Evolutionary conservation across 2,797 vertebrate genomes (phyloP).

Genomic region (Platalea minor): DNA sequence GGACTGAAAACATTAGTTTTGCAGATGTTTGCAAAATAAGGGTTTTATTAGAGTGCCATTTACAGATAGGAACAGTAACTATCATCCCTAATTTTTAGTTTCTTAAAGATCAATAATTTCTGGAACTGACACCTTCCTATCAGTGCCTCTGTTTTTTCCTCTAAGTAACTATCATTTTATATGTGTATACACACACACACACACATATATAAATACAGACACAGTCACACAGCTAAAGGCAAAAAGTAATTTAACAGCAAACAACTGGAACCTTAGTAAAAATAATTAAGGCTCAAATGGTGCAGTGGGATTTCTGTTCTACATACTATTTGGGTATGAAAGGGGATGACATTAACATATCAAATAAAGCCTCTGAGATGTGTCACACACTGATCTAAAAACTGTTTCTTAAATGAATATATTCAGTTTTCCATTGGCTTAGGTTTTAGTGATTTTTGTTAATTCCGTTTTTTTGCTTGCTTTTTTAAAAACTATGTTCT

Average conservation of each 20-base stretch:
- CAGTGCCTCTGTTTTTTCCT: background rate
- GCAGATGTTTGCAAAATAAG: background rate
- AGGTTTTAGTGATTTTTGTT: background rate
- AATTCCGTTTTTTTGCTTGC: background rate
- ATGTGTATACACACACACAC: no score
- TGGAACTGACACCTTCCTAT: background rate
- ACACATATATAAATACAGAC: background rate
- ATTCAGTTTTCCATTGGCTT: background rate
- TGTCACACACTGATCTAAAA: background rate
- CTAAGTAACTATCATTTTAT: background rate
- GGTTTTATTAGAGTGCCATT: background rate
- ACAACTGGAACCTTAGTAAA: background rate
- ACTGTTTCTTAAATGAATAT: background rate
- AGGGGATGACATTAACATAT: background rate
- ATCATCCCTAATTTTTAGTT: background rate
- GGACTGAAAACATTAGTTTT: background rate
- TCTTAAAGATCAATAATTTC: background rate
- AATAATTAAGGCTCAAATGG: constrained; percentile 5
- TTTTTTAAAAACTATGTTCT: background rate
- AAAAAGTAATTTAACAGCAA: background rate
- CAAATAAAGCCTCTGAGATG: background rate
- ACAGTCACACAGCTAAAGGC: background rate
- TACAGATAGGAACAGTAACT: background rate
- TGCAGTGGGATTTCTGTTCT: constrained; percentile 12
- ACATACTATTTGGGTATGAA: background rate